These are phyloP conservation scores for Mesitornis unicolor DNA, from an alignment of 2,113 vertebrate species.

Conservation along the genomic window DNA sequence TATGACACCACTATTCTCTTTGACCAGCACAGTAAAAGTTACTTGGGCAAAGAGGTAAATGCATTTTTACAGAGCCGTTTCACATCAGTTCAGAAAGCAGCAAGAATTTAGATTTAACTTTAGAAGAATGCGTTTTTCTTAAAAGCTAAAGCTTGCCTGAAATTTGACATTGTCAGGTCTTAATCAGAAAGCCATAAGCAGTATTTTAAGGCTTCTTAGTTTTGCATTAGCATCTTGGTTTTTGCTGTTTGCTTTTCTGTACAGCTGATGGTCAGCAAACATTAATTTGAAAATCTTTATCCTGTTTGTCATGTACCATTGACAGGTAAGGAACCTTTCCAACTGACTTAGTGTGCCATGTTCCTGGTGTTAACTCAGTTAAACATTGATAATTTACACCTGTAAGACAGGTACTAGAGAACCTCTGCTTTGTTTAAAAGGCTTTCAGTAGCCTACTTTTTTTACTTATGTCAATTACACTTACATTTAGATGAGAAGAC, in stretches of 20 bases:
- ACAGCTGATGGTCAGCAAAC: not conserved
- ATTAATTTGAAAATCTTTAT: not conserved
- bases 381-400: not conserved
- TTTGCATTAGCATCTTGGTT: not conserved
- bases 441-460: not conserved
- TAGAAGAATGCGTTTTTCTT: not conserved
- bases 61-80: not conserved
- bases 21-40: not conserved
- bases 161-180: not conserved
- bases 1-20: not conserved
- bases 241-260: not conserved
- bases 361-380: not conserved
- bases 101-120: not conserved
- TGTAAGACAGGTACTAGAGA: not conserved
- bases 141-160: not conserved
- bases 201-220: not conserved
- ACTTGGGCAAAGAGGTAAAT: not conserved
- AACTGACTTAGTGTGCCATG: not conserved
- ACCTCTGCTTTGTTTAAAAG: not conserved
- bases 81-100: not conserved
- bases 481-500: not conserved
- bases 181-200: not conserved
- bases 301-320: not conserved
- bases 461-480: not conserved
- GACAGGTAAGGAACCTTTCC: not conserved